Base-by-base conservation (phyloP, 2,113 vertebrate species). In the Callionymus lyra region DNA sequence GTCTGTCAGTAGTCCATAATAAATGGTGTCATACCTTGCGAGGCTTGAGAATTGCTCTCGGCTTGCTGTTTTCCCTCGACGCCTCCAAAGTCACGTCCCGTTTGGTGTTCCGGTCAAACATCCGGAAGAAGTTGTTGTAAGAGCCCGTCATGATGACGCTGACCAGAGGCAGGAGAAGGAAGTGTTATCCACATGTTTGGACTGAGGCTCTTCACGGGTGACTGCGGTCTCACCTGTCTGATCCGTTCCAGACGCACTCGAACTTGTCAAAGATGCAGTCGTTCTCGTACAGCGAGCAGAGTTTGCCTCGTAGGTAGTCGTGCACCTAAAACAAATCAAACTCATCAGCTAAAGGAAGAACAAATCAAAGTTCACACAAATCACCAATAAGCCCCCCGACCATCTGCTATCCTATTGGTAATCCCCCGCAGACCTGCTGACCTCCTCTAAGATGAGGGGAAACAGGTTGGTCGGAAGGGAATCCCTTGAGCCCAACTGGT, bases 221-320 rank as follows among this genome's bases (percentile, higher is more conserved):
- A 16, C 15, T 36, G 9, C 18, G n/a, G 31, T 47, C 85, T 84
- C 60, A 96, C 93, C 92, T 97, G 89, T 97, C 93, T 1, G 93
- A 89, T 10, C 93, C 93, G 6, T 97, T 97, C 93, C 93, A 97
- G 44, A 94, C 93, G 12, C 93, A 97, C 79, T 97, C 93, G 27
- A 97, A 97, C 81, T 97, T 97, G 86, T 97, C 93, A 34, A 97
- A 97, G 86, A 97, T 97, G 89, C 93, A 97, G 82, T 97, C 93
- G 0, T 97, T 97, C 85, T 97, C 93, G 0, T 97, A 97, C 47
- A 97, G 87, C 0, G 93, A 97, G 69, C 92, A 97, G 35, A 97
- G 72, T 70, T 97, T 97, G 70, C 92, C 94, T 50, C 93, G 83
- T 73, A 97, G 85, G 80, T 97, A 97, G 75, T 96, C 93, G 0